A percentile compares a stretch with the other conserved stretches of the same genome.
phyloP scores from a whole-genome alignment of 1,140 invertebrate species.

The Sminthurides bifidus region DNA sequence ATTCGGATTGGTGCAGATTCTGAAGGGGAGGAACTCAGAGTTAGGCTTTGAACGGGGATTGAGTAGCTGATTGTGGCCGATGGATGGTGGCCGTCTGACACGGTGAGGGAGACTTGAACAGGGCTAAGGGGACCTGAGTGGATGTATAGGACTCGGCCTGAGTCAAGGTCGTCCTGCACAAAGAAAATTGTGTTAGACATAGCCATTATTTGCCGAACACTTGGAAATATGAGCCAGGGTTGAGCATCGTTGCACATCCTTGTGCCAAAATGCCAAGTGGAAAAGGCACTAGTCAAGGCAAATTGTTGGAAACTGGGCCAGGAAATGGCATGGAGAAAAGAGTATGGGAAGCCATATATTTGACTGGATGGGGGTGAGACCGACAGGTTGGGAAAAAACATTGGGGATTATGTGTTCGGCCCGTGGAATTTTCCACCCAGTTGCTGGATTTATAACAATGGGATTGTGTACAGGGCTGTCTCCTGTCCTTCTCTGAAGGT shows the following conservation, averaged over 20 bases:
- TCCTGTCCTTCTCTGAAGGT: too few species aligned
- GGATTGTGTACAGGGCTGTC: too few species aligned
- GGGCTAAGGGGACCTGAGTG: constrained; percentile 68
- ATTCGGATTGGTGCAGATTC: constrained; percentile 48
- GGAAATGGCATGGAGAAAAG: too few species aligned
- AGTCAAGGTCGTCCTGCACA: constrained; percentile 69
- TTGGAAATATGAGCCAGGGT: neutral
- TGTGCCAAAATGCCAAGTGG: neutral
- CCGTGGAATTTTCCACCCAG: too few species aligned
- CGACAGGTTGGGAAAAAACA: too few species aligned
- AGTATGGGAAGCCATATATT: too few species aligned
- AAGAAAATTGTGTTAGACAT: neutral
- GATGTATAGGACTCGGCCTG: constrained; percentile 65
- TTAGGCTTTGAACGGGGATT: constrained; percentile 66
- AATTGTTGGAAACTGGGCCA: too few species aligned
- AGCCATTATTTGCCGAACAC: neutral
- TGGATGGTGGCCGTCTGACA: constrained; percentile 77
- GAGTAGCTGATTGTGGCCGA: constrained; percentile 70
- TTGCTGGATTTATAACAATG: too few species aligned
- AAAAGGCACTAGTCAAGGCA: too few species aligned
- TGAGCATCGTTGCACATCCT: neutral
- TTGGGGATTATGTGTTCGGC: too few species aligned
- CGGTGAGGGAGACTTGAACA: constrained; percentile 74
- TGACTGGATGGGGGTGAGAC: too few species aligned
- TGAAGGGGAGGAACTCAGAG: constrained; percentile 54